Percentiles rank a stretch among this genome's conserved stretches.
phyloP scores from a whole-genome alignment of 2,797 vertebrate species.

The Cuculus canorus region DNA sequence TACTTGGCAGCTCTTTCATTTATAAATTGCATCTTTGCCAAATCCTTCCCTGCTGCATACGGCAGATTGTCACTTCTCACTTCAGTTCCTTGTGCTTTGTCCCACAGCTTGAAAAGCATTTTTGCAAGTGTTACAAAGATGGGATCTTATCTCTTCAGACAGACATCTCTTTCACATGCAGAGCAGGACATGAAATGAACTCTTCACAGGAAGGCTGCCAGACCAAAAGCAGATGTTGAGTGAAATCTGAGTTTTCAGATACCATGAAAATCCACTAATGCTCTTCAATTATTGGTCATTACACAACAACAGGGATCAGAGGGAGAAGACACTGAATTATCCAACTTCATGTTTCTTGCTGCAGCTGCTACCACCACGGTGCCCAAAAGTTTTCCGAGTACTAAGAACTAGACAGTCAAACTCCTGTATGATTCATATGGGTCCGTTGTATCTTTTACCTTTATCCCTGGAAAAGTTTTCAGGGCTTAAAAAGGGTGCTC shows the following conservation, averaged over 20 bases:
- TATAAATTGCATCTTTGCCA: slow-evolving; percentile 26
- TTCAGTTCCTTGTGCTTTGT: slow-evolving; percentile 6
- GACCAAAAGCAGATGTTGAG: not conserved
- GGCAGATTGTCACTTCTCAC: slow-evolving; percentile 53
- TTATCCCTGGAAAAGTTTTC: not conserved
- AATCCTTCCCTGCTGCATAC: slow-evolving; percentile 37
- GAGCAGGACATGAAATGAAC: not conserved
- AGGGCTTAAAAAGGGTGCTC: not conserved
- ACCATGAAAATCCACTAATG: accelerated
- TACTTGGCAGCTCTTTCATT: not conserved
- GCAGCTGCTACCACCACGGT: accelerated
- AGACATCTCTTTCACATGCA: not conserved
- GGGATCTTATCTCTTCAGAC: not conserved
- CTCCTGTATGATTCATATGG: not conserved
- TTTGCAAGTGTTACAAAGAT: not conserved
- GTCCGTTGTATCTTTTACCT: not conserved
- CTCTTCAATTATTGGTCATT: not conserved
- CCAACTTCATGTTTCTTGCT: not conserved
- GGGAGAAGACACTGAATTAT: not conserved
- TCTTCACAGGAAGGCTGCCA: not conserved
- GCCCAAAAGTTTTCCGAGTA: not conserved
- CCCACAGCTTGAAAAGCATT: slow-evolving; percentile 3
- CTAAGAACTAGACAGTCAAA: not conserved
- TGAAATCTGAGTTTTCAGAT: not conserved
- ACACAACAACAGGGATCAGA: not conserved